Base-by-base conservation (phyloP, 2,888 invertebrate genomes). In the Sesia bembeciformis region DNA sequence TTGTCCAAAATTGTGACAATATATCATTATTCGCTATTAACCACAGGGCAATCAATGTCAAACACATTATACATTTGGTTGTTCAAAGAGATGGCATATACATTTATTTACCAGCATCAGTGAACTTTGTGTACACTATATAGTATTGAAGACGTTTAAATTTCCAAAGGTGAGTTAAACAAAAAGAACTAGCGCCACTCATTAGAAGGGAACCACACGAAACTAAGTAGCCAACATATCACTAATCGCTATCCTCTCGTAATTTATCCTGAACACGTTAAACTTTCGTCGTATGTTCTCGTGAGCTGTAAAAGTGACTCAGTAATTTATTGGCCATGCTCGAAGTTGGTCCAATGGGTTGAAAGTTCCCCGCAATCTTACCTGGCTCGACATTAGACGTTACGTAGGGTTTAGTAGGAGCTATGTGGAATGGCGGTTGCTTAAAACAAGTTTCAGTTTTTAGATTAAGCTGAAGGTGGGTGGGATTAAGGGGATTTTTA, bases 231-330 rank as follows among this genome's bases (percentile, higher is more conserved):
- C 46, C 46, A n/a, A 23, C 46, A 23, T 46, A 8, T 23, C 46
- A 46, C 46, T 46, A 46, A 46, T 46, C 46, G 46, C 46, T 46
- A 46, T 46, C 46, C 46, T 46, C 46, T 46, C n/a, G 46, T 46
- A 46, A 46, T 46, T 46, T 46, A 46, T 46, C 46, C 46, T n/a
- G 46, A 23, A 23, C 58, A 57, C 60, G 64, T 67, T 64, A 68
- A 85, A 85, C 75, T 84, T 82, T 71, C 62, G 70, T 72, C 83
- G 76, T 85, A 84, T 75, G 84, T 84, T 83, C 81, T 71, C 68
- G 62, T 74, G 75, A 84, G 86, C 82, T 86, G 84, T 84, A 84
- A 85, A 83, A 83, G 80, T 79, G 86, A 85, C 84, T 87, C 65
- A 64, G 76, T 84, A 86, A 89, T 90, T 88, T 90, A 89, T 88